phyloP scores from a whole-genome alignment of 2,797 vertebrate species.

The Falco concolor region DNA sequence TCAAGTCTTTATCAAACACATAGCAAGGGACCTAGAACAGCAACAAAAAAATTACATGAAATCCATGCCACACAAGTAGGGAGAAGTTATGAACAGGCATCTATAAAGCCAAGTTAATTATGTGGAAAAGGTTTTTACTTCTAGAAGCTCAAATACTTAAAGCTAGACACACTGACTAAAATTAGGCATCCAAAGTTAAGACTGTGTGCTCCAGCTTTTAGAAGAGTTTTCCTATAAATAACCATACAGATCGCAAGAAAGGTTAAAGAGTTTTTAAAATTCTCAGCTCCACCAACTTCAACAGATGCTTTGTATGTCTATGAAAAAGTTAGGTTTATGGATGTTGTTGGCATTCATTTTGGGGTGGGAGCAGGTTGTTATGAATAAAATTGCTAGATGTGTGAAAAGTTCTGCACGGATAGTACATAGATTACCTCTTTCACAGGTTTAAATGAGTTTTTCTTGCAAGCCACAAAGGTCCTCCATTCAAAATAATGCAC shows the following conservation, averaged over 20 bases:
- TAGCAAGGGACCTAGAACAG: constrained; percentile 89
- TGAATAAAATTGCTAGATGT: background rate
- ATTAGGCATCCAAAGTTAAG: background rate
- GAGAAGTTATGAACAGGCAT: background rate
- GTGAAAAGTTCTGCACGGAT: background rate
- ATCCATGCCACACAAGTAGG: background rate
- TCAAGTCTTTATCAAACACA: constrained; percentile 79
- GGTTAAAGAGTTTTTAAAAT: background rate
- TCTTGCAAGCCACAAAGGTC: constrained; percentile 86
- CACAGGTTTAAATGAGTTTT: constrained; percentile 84
- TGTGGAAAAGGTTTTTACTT: background rate
- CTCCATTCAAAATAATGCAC: constrained; percentile 96
- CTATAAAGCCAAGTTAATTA: background rate
- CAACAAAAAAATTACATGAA: background rate
- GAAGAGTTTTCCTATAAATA: background rate
- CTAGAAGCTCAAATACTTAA: background rate
- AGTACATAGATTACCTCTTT: constrained; percentile 82
- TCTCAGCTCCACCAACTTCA: background rate
- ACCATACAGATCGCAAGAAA: background rate
- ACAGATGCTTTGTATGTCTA: background rate
- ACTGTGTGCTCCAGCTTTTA: background rate
- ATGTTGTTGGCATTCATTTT: background rate
- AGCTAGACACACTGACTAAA: background rate
- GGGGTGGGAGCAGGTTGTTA: background rate
- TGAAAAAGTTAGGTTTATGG: background rate